Evolutionary conservation across 1,140 invertebrate genomes (phyloP), one percentile per base, ranked within the genome.

Genomic region (Cotesia vestalis): DNA sequence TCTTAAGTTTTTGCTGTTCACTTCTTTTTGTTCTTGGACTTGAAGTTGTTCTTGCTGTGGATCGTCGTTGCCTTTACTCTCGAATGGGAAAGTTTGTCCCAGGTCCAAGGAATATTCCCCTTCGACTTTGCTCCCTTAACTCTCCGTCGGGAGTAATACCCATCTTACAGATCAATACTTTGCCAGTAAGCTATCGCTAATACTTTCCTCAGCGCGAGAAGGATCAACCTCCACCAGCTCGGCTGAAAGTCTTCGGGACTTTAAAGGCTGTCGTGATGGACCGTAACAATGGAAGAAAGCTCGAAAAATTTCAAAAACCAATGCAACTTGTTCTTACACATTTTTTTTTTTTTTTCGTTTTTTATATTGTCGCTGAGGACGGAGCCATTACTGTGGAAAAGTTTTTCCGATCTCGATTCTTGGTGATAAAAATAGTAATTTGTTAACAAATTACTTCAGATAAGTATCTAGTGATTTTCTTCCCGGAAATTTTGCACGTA

Each of bases 161-260:
- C 17, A 14, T 55, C 57, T 38, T 66, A 63, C 60, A 68, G 66
- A 73, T 73, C 59, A 60, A 69, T 69, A 73, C 57, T 55, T 36
- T 46, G 60, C 60, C 66, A 63, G 71, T 73, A 69, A 73, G 71
- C 71, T 55, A 40, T 73, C 59, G 59, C 66, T 73, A 73, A 69
- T 69, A 73, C 71, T 68, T 69, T 53, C 60, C 60, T 40, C 40
- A 59, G 59, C 55, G 66, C 53, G 66, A 72, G 64, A 60, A 66
- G 71, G 71, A 73, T 73, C 71, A 72, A 35, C 51, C 62, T 35
- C 38, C 17, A 17, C 70, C 70, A 40, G 17, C 27, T 62, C 70
- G 20, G 36, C 12, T 63, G 62, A 71, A 46, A 59, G 57, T 67
- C 14, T 73, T 11, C 38, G 46, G 27, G 51, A 68, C 57, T 68